Evolutionary conservation across 2,797 vertebrate species (phyloP).

Genomic region (Podargus strigoides): DNA sequence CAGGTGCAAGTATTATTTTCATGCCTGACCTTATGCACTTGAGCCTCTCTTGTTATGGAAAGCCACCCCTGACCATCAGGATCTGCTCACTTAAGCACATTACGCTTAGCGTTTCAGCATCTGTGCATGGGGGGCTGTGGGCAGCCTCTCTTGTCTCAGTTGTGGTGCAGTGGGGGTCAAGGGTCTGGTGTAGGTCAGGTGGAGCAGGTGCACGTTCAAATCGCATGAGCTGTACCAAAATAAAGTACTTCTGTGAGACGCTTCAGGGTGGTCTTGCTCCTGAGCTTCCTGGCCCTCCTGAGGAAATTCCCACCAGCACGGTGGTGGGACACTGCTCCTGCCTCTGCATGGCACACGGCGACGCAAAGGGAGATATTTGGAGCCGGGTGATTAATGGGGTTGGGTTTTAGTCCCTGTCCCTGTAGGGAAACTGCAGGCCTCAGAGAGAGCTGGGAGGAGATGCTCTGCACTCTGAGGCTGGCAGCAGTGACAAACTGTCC

Average conservation of each 20-base stretch:
- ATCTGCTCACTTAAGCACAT: neutral
- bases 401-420: neutral
- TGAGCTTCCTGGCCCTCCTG: neutral
- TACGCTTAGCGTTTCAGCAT: neutral
- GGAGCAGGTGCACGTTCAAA: neutral
- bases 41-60: neutral
- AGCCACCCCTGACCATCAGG: neutral
- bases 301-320: neutral
- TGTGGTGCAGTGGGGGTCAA: fast-evolving
- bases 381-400: neutral
- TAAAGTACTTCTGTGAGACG: neutral
- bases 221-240: fast-evolving
- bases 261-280: neutral
- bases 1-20: neutral
- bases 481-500: neutral
- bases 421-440: neutral
- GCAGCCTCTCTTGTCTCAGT: neutral
- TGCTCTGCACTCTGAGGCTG: neutral
- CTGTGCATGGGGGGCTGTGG: neutral
- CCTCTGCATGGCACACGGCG: fast-evolving
- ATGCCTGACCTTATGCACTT: neutral
- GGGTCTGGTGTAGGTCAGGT: neutral
- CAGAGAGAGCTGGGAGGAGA: neutral
- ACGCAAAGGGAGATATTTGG: neutral
- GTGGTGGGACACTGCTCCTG: neutral